Percentiles rank a stretch among this genome's conserved stretches.
These are phyloP conservation scores for Platysternon megacephalum DNA, from an alignment of 2,113 vertebrate species.

Conservation along the genomic window DNA sequence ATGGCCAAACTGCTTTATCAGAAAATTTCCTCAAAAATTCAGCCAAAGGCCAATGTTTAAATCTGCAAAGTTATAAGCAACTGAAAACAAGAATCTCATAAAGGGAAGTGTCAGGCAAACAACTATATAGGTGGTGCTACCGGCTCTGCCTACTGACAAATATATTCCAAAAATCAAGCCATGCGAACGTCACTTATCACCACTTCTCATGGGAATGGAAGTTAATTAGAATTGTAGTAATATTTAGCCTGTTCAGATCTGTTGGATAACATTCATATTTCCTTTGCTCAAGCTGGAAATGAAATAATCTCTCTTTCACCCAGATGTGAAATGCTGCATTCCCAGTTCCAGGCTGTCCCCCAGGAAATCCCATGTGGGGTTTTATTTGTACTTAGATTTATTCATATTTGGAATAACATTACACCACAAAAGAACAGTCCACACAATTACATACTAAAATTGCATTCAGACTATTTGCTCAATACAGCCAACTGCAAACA, in stretches of 20 bases:
- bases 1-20: rapidly evolving
- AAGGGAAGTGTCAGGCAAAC: rapidly evolving
- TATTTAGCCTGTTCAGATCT: background rate
- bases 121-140: background rate
- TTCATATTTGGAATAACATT: background rate
- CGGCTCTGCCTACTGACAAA: background rate
- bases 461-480: background rate
- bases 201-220: background rate
- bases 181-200: background rate
- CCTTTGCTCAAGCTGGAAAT: background rate
- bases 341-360: background rate
- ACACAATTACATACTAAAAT: background rate
- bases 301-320: background rate
- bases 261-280: rapidly evolving
- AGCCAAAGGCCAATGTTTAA: background rate
- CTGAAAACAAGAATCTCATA: background rate
- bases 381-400: background rate
- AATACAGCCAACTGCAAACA: background rate
- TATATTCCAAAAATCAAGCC: background rate
- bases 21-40: background rate
- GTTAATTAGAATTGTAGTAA: background rate
- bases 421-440: background rate
- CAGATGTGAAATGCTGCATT: background rate
- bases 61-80: background rate
- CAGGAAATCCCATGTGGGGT: background rate